Base-by-base conservation (phyloP, 1,140 invertebrate species). In the Pemphigus obesinymphae region DNA sequence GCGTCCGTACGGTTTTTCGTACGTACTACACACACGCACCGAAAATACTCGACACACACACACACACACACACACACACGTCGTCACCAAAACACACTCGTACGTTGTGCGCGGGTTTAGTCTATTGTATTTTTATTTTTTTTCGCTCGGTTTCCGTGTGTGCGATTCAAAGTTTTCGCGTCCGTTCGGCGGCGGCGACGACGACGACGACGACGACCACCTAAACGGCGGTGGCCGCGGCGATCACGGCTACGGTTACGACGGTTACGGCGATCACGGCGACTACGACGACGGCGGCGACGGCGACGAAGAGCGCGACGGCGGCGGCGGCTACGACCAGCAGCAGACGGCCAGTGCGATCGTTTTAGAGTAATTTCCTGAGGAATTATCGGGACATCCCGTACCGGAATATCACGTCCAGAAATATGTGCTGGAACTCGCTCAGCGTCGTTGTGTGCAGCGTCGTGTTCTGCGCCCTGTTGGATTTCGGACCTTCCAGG, bases 371-470 rank as follows among this genome's bases (percentile, higher is more conserved):
- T 48, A n/a, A 48, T 29, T 50, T 50, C n/a, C 45, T 31, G 37
- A 37, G 34, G 29, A 45, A 70, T 43, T 43, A 13, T 7, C 68
- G 7, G 68, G 37, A n/a, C 23, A 13, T 29, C 23, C 66, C 23
- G 17, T 17, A 29, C 37, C 68, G 37, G 50, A 6, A 80, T 20
- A 45, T 20, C 75, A 0, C 26, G 17, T 80, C 34, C 48, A 4
- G 50, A 76, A 76, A 58, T 20, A 76, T 76, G 73, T 80, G 76
- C 37, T 61, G 53, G 76, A 80, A 80, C n/a, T 43, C 53, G 50
- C 53, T 61, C 76, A 40, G 50, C 34, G 23, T 80, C 76, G 55
- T 78, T 26, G 68, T 50, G 70, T 50, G 23, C 70, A 73, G 70
- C 55, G 55, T 50, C 55, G 37, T 63, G 26, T 63, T 80, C 8